Evolutionary conservation across 2,888 invertebrate species (phyloP).

Genomic region (Pinctada fucata): DNA sequence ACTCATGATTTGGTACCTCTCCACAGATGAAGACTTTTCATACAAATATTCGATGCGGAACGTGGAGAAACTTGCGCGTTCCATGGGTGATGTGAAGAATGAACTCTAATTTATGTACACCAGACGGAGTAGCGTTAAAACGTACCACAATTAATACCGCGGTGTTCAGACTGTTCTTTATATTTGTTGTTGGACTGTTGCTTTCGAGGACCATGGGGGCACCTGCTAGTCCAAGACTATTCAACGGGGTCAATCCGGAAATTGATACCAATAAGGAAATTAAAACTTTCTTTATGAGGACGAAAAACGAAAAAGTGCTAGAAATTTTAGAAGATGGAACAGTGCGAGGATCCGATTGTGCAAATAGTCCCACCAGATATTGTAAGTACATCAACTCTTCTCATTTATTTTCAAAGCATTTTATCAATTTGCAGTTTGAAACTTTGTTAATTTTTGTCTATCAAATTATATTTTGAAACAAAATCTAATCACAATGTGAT

Average conservation of each 20-base stretch:
- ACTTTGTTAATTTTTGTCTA: neutral
- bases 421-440: neutral
- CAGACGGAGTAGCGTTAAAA: slow-evolving; percentile 21
- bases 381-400: slow-evolving; percentile 17
- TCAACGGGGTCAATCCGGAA: slow-evolving; percentile 12
- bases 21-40: neutral
- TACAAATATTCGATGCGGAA: neutral
- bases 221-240: neutral
- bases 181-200: slow-evolving; percentile 10
- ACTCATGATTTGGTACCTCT: neutral
- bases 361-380: slow-evolving; percentile 23
- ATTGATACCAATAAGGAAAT: neutral
- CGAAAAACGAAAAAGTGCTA: slow-evolving; percentile 27
- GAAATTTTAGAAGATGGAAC: slow-evolving; percentile 32
- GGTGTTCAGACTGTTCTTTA: neutral
- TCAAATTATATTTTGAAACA: neutral
- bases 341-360: slow-evolving; percentile 22
- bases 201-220: neutral
- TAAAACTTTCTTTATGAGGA: slow-evolving; percentile 26
- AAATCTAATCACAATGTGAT: neutral
- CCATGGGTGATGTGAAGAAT: slow-evolving; percentile 34
- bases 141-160: slow-evolving; percentile 9
- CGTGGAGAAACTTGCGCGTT: neutral
- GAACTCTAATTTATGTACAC: slow-evolving; percentile 36
- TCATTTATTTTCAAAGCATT: no score